These are phyloP conservation scores for Leptoclinus maculatus DNA, from an alignment of 2,797 vertebrate species.

Conservation along the genomic window DNA sequence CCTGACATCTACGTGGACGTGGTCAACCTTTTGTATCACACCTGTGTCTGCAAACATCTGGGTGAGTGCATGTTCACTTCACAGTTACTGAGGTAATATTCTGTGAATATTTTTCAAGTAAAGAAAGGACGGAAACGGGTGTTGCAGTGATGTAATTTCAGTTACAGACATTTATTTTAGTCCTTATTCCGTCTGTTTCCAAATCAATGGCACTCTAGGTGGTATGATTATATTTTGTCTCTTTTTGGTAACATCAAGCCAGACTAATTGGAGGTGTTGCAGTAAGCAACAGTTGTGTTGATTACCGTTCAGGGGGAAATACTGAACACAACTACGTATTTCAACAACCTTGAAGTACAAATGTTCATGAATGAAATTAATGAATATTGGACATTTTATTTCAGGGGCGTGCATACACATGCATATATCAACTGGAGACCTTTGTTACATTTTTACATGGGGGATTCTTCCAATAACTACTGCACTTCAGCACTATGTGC, in stretches of 20 bases:
- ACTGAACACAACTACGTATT: constrained; percentile 5
- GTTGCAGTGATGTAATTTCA: background rate
- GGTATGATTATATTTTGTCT: background rate
- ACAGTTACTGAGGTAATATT: background rate
- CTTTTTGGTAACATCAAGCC: background rate
- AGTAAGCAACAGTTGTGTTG: constrained; percentile 13
- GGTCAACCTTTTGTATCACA: constrained; percentile 90
- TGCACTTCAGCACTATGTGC: background rate
- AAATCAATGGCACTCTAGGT: background rate
- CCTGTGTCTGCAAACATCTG: constrained; percentile 87
- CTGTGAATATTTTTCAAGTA: background rate
- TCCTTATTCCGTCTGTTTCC: background rate
- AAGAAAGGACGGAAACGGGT: background rate
- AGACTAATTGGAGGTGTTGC: constrained; percentile 17
- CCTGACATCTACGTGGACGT: constrained; percentile 91
- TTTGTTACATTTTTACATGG: background rate
- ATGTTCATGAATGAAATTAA: constrained; percentile 6
- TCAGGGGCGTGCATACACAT: background rate
- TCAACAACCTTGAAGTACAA: background rate
- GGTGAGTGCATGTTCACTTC: constrained; percentile 83
- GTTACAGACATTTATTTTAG: background rate
- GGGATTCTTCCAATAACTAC: background rate
- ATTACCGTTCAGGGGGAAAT: constrained; percentile 14
- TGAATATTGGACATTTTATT: constrained; percentile 8
- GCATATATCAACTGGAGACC: background rate